Conservation (phyloP, 2,113 vertebrate genomes). For the Donacobius atricapilla region DNA sequence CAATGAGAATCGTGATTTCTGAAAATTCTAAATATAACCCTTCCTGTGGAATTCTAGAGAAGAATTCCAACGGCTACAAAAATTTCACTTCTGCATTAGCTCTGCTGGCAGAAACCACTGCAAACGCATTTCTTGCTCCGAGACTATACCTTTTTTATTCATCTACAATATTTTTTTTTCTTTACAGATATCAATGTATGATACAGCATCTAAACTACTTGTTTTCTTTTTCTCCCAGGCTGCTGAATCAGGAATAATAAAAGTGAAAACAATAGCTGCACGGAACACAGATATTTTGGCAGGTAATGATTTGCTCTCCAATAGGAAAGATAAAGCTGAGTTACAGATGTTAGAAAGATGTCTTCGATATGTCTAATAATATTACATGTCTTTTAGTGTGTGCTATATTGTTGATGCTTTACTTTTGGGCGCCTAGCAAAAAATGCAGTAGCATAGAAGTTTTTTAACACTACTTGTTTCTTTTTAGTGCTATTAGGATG, state of each 20-base stretch:
- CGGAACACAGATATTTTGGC: slow-evolving; percentile 90
- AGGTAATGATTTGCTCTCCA: slow-evolving; percentile 79
- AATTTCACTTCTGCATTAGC: background rate
- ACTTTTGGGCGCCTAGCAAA: background rate
- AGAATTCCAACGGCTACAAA: background rate
- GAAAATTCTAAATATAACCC: background rate
- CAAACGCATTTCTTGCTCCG: background rate
- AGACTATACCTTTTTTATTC: background rate
- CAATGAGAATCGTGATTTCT: background rate
- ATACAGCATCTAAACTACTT: slow-evolving; percentile 35
- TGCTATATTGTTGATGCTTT: background rate
- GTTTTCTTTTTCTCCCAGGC: slow-evolving; percentile 78
- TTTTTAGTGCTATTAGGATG: background rate
- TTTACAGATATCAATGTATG: background rate
- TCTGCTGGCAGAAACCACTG: background rate
- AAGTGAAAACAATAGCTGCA: slow-evolving; percentile 98
- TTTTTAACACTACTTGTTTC: background rate
- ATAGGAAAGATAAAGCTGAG: background rate
- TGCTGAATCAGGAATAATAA: slow-evolving; percentile 98
- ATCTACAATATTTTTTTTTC: background rate
- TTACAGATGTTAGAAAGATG: background rate
- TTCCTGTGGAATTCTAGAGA: background rate
- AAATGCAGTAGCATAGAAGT: background rate
- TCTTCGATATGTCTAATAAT: background rate
- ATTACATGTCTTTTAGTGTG: background rate